These are phyloP conservation scores for Patella caerulea DNA, from an alignment of 2,888 invertebrate genomes.

Conservation along the genomic window DNA sequence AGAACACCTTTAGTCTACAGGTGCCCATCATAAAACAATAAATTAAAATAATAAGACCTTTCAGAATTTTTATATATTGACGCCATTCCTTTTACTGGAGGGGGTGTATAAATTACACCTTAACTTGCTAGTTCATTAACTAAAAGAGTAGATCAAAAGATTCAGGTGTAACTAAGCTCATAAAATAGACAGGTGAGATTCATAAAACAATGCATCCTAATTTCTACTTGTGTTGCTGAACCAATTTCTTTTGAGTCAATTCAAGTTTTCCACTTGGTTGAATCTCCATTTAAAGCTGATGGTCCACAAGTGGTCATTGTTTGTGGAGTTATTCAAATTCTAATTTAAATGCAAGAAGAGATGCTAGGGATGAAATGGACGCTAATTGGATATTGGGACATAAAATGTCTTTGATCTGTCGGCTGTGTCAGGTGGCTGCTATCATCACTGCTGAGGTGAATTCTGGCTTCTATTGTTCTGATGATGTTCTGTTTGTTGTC, in stretches of 20 bases:
- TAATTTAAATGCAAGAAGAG: background rate
- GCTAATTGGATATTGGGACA: slow-evolving; percentile 9
- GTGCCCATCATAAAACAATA: no score
- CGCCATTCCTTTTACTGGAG: no score
- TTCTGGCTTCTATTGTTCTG: background rate
- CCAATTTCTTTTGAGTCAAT: no score
- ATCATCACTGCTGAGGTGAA: no score
- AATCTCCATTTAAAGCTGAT: no score
- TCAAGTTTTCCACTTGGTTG: no score
- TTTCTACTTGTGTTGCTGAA: no score
- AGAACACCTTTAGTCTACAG: no score
- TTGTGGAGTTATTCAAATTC: slow-evolving; percentile 1
- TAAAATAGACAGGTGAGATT: slow-evolving; percentile 8
- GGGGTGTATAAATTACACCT: background rate
- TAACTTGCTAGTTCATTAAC: background rate
- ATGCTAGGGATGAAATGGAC: background rate
- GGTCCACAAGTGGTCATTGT: background rate
- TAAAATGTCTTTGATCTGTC: slow-evolving; percentile 6
- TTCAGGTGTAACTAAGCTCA: slow-evolving; percentile 5
- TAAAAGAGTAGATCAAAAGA: background rate
- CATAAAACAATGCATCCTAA: background rate
- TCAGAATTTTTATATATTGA: no score
- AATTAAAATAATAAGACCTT: no score
- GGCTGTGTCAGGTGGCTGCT: background rate
- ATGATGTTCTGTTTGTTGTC: background rate